Conservation (phyloP, 2,113 vertebrate species). For the Bostrychus sinensis region DNA sequence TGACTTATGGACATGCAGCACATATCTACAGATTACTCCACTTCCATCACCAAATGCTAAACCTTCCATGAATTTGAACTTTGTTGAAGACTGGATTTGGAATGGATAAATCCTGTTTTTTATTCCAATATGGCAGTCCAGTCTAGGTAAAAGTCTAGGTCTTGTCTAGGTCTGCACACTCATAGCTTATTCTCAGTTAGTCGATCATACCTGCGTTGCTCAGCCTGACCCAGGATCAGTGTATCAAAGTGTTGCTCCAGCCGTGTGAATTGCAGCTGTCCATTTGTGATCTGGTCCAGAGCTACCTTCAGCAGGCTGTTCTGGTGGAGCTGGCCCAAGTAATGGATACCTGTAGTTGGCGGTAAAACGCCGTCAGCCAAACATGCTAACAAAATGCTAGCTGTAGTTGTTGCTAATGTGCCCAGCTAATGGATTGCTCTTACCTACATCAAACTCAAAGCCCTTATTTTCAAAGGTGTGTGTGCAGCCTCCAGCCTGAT, state of each 20-base stretch:
- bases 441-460: slow-evolving; percentile 86
- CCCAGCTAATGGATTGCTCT: slow-evolving; percentile 27
- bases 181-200: not conserved
- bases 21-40: too few relatives aligned
- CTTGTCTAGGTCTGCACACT: too few relatives aligned
- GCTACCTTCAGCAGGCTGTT: slow-evolving; percentile 78
- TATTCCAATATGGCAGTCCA: too few relatives aligned
- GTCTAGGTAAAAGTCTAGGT: too few relatives aligned
- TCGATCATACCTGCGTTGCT: slow-evolving; percentile 43
- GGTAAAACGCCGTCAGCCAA: not conserved
- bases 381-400: not conserved
- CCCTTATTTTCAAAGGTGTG: slow-evolving; percentile 83
- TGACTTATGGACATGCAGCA: too few relatives aligned
- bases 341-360: slow-evolving; percentile 80
- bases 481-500: slow-evolving; percentile 84
- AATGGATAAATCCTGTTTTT: too few relatives aligned
- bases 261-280: slow-evolving; percentile 82
- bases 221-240: slow-evolving; percentile 67
- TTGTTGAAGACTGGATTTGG: too few relatives aligned
- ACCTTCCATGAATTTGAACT: too few relatives aligned
- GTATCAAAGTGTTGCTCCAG: slow-evolving; percentile 83
- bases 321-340: slow-evolving; percentile 84
- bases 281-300: slow-evolving; percentile 85
- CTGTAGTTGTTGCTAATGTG: not conserved
- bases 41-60: too few relatives aligned